phyloP scores from a whole-genome alignment of 2,888 invertebrate genomes.

The Phortica okadai region DNA sequence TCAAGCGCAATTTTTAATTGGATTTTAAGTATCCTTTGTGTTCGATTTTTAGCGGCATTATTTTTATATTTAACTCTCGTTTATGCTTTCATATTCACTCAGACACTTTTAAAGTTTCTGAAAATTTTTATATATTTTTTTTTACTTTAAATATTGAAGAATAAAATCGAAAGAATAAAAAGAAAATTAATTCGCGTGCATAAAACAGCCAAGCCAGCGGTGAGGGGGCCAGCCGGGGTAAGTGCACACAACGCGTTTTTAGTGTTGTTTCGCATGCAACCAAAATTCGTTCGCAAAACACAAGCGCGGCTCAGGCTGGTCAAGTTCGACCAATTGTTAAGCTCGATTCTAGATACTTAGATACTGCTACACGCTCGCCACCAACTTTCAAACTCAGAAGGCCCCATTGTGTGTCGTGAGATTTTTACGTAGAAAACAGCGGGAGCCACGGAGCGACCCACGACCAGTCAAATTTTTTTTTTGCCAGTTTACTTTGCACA shows the following conservation, averaged over 20 bases:
- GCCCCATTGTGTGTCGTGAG: too few relatives aligned
- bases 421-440: too few relatives aligned
- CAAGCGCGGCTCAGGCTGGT: not conserved
- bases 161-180: too few relatives aligned
- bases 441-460: too few relatives aligned
- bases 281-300: not conserved
- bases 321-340: not conserved
- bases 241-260: not conserved
- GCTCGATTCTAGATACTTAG: too few relatives aligned
- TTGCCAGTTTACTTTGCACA: too few relatives aligned
- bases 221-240: not conserved
- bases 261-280: not conserved
- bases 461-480: too few relatives aligned
- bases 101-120: not conserved
- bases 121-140: not conserved
- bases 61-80: not conserved
- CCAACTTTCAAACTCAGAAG: too few relatives aligned
- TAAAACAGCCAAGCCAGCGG: not conserved
- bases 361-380: too few relatives aligned
- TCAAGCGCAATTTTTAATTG: not conserved
- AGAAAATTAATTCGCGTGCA: too few relatives aligned
- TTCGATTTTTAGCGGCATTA: constrained; percentile 1
- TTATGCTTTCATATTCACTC: not conserved
- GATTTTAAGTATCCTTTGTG: not conserved
- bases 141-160: too few relatives aligned